Evolutionary conservation across 2,797 vertebrate species (phyloP).

Genomic region (Brotogeris chrysoptera): DNA sequence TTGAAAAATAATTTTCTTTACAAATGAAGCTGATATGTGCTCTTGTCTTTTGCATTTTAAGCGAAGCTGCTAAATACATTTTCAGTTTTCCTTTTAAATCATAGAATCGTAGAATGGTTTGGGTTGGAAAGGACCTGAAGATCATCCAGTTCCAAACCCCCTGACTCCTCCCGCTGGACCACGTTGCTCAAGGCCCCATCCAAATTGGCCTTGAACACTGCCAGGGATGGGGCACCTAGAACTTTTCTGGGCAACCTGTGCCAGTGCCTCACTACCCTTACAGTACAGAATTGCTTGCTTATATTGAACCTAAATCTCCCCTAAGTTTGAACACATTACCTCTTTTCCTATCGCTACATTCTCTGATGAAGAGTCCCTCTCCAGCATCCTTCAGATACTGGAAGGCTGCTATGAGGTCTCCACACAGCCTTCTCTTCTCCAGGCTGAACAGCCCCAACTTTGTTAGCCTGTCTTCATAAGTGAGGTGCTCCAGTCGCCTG

Average conservation of each 20-base stretch:
- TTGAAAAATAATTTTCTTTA: not conserved
- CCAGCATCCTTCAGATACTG: not conserved
- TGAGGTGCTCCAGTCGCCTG: not conserved
- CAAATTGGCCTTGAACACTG: not conserved
- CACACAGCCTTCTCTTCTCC: not conserved
- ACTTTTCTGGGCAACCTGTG: not conserved
- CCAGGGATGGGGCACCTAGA: not conserved
- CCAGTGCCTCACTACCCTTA: not conserved
- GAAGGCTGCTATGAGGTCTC: not conserved
- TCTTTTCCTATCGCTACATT: not conserved
- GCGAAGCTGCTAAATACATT: not conserved
- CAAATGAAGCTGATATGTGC: not conserved
- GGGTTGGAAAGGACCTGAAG: not conserved
- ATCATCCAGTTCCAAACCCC: not conserved
- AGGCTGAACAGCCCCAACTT: not conserved
- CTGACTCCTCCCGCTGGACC: not conserved
- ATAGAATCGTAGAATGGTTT: not conserved
- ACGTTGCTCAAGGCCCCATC: not conserved
- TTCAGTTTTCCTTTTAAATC: not conserved
- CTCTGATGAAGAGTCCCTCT: not conserved
- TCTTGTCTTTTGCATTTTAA: not conserved
- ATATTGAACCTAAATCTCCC: not conserved
- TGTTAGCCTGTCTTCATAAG: not conserved
- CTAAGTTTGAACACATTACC: not conserved
- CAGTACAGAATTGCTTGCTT: not conserved